phyloP scores from a whole-genome alignment of 2,113 vertebrate genomes.

The Chloropsis cyanopogon region DNA sequence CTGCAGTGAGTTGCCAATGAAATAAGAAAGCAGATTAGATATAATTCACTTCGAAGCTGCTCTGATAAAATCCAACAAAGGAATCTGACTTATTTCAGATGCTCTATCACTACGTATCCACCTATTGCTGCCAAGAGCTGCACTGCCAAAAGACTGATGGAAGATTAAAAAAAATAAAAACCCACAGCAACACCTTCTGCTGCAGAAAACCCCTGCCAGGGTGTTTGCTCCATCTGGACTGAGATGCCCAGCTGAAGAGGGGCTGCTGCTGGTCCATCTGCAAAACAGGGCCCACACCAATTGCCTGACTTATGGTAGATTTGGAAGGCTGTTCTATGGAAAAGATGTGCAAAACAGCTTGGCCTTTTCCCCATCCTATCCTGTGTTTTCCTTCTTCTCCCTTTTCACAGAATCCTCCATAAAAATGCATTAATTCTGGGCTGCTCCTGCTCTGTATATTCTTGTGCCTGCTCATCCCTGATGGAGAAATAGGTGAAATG shows the following conservation, averaged over 20 bases:
- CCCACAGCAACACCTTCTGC: background rate
- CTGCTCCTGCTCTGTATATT: background rate
- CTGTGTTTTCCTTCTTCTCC: background rate
- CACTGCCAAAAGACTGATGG: constrained; percentile 5
- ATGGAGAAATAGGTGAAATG: background rate
- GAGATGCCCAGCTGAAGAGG: constrained; percentile 33
- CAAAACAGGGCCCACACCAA: constrained; percentile 4
- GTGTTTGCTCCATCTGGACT: background rate
- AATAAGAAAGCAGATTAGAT: constrained; percentile 1
- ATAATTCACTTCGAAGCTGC: constrained; percentile 2
- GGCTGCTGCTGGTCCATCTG: constrained; percentile 42
- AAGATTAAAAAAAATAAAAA: background rate
- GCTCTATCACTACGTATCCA: background rate
- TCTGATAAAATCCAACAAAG: constrained; percentile 27
- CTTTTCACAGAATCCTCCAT: background rate
- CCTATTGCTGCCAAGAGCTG: constrained; percentile 8
- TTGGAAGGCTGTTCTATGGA: background rate
- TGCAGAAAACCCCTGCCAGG: background rate
- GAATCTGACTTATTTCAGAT: constrained; percentile 26
- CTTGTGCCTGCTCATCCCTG: background rate
- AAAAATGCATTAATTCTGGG: background rate
- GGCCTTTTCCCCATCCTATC: background rate
- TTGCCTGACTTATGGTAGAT: background rate
- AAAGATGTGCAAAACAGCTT: background rate
- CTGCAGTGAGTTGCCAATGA: background rate